Base-by-base conservation (phyloP, 2,888 invertebrate genomes). In the Eumacrocentrus americanus region DNA sequence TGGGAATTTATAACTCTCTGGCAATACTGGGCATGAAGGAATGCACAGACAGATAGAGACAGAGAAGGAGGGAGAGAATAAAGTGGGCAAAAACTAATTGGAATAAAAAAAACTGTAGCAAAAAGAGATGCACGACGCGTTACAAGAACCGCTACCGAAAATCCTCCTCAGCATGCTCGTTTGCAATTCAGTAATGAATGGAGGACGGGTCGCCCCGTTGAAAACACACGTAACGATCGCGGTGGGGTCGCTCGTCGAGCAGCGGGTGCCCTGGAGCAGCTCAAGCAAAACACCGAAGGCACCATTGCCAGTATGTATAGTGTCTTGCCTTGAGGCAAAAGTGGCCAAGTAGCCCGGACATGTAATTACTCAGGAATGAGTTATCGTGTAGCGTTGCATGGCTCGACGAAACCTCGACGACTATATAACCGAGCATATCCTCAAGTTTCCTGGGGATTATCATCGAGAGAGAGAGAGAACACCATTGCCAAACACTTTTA, bases 361-460 rank as follows among this genome's bases (percentile, higher is more conserved):
- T 67, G 68, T 72, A 74, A 75, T 75, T 73, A 74, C 72, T 74
- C 72, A 71, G 63, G 72, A 71, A 71, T 71, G 72, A 75, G 64
- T 71, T 72, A 73, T 75, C 66, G 70, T 62, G 57, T 57, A 46
- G 68, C 62, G 57, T 54, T 52, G 38, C 38, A 47, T 46, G 34
- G 29, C 55, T 57, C 58, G 52, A 63, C 58, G 48, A 50, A 50
- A 50, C 9, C 12, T 42, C 16, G 42, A 50, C 50, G 50, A 29
- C 20, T 58, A 63, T 63, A 63, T 65, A 50, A 57, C 52, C 60
- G 51, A 50, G 55, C 55, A 40, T 58, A 61, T 42, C 50, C 51
- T 58, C 42, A 22, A 35, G 16, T 48, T 59, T 37, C 38, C 42
- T 40, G 9, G 16, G 44, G 3, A 23, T 12, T 5, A 14, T 14